Evolutionary conservation across 2,797 vertebrate species (phyloP).

Genomic region (Sylvilagus floridanus): DNA sequence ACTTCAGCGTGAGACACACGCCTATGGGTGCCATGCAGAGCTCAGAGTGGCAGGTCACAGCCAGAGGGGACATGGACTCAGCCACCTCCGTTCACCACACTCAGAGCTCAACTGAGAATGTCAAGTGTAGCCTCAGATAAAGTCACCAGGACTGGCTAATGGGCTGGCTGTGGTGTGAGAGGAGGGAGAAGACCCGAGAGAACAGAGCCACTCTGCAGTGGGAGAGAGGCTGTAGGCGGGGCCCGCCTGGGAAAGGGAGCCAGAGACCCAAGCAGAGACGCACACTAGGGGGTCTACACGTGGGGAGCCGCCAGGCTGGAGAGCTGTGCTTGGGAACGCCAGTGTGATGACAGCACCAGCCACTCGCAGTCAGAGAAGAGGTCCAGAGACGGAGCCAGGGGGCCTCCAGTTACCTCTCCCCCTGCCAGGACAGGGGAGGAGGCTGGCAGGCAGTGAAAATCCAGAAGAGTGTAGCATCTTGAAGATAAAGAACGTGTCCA

Average conservation of each 20-base stretch:
- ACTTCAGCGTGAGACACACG: too few species aligned
- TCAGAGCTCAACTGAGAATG: too few species aligned
- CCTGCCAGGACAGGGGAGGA: background rate
- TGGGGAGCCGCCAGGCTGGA: background rate
- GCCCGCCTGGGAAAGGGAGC: too few species aligned
- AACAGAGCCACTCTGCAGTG: background rate
- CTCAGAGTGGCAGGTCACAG: too few species aligned
- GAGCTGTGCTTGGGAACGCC: accelerated
- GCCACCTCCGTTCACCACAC: too few species aligned
- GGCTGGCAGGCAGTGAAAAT: too few species aligned
- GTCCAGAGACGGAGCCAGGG: background rate
- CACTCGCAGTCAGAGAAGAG: background rate
- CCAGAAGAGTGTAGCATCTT: background rate
- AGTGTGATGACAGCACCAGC: background rate
- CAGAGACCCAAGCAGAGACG: background rate
- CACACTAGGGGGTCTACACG: too few species aligned
- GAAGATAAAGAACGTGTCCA: background rate
- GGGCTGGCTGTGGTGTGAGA: background rate
- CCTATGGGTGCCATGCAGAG: too few species aligned
- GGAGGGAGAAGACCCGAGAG: background rate
- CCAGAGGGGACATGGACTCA: too few species aligned
- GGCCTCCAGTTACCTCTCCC: background rate
- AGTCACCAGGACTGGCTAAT: background rate
- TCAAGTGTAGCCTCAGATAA: background rate
- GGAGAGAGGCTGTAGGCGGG: too few species aligned